Percentiles rank a stretch among this genome's conserved stretches.
Conservation (phyloP, 2,888 invertebrate species). For the Gerosis bhagava region DNA sequence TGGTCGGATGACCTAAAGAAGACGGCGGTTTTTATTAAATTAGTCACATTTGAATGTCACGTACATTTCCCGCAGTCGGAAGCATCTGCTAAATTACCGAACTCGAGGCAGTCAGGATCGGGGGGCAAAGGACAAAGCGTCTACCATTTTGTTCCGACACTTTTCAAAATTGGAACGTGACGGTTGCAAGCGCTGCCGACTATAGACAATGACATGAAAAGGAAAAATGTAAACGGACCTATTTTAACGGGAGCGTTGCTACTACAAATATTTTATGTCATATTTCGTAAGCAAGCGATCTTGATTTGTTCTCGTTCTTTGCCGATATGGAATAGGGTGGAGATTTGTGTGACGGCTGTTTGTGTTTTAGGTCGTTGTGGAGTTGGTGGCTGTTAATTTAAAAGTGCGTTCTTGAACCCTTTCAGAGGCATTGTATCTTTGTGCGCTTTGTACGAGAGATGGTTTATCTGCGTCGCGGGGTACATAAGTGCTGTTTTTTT, state of each 20-base stretch:
- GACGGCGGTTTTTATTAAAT: slow-evolving; percentile 8
- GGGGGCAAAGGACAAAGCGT: slow-evolving; percentile 71
- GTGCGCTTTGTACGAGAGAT: slow-evolving; percentile 81
- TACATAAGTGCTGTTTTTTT: slow-evolving; percentile 83
- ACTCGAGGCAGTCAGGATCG: slow-evolving; percentile 55
- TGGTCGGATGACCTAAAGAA: too few species aligned
- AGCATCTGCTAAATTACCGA: slow-evolving; percentile 78
- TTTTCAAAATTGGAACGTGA: slow-evolving; percentile 83
- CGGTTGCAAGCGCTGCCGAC: slow-evolving; percentile 79
- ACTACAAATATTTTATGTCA: slow-evolving; percentile 66
- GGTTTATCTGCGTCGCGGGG: slow-evolving; percentile 80
- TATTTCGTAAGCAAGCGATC: slow-evolving; percentile 45
- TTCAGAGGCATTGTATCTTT: slow-evolving; percentile 83
- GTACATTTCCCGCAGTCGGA: slow-evolving; percentile 46
- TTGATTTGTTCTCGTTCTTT: slow-evolving; percentile 35
- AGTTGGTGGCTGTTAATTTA: slow-evolving; percentile 70
- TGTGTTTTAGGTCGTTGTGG: slow-evolving; percentile 52
- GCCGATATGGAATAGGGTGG: slow-evolving; percentile 38
- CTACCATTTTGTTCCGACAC: slow-evolving; percentile 82
- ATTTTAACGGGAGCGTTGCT: slow-evolving; percentile 72
- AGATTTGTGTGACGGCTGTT: slow-evolving; percentile 44
- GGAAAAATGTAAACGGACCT: slow-evolving; percentile 81
- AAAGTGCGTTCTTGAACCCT: slow-evolving; percentile 83
- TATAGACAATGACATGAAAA: slow-evolving; percentile 82
- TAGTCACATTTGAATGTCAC: slow-evolving; percentile 34